Conservation (phyloP, 2,113 vertebrate genomes). For the Dipodomys ordii region DNA sequence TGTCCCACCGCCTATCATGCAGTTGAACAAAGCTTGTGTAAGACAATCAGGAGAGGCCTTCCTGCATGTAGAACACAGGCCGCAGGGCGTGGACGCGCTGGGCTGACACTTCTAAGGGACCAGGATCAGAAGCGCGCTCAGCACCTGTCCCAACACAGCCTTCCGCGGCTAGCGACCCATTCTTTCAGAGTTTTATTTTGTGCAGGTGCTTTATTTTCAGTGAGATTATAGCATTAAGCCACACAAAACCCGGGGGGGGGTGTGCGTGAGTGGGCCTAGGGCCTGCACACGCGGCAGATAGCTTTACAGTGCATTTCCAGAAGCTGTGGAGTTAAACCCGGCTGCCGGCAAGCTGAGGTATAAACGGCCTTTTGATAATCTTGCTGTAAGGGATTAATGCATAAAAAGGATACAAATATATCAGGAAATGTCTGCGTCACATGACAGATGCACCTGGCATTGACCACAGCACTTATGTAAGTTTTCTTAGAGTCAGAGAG, state of each 20-base stretch:
- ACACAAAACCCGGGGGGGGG: slow-evolving; percentile 78
- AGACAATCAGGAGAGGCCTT: background rate
- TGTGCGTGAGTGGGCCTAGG: slow-evolving; percentile 70
- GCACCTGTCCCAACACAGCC: slow-evolving; percentile 89
- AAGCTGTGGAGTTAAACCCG: slow-evolving; percentile 18
- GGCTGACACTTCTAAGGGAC: slow-evolving; percentile 86
- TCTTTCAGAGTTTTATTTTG: slow-evolving; percentile 86
- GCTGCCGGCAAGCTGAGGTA: slow-evolving; percentile 48
- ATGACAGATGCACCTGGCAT: background rate
- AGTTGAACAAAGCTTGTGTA: slow-evolving; percentile 63
- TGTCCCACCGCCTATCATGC: slow-evolving; percentile 63
- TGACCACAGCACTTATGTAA: background rate
- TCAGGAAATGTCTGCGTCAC: slow-evolving; percentile 38
- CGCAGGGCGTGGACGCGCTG: too few relatives aligned
- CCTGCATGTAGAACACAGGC: slow-evolving; percentile 83
- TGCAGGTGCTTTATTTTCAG: slow-evolving; percentile 85
- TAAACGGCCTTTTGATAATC: slow-evolving; percentile 62
- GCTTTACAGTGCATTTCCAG: slow-evolving; percentile 67
- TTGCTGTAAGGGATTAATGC: slow-evolving; percentile 68
- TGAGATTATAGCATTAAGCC: slow-evolving; percentile 81
- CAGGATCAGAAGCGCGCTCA: slow-evolving; percentile 88
- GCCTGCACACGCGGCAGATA: slow-evolving; percentile 49
- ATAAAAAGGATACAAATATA: slow-evolving; percentile 28
- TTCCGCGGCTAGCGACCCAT: slow-evolving; percentile 85
- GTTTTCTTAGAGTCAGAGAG: background rate